A percentile compares a stretch with the other conserved stretches of the same genome.
phyloP scores from a whole-genome alignment of 2,888 invertebrate genomes.

The Coecobrya sp. region DNA sequence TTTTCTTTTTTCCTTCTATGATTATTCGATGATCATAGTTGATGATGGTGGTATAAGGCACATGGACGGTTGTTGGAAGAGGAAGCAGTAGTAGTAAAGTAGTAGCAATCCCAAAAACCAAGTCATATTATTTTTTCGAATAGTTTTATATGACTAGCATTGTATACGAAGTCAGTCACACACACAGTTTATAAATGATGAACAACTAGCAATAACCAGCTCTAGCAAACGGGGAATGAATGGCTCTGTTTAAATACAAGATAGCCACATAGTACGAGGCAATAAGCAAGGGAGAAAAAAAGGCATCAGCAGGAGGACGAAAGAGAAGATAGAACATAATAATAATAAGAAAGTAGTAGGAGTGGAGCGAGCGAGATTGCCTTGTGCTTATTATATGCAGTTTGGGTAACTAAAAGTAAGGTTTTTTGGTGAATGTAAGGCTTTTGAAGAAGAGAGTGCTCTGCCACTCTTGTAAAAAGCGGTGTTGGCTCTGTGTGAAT shows the following conservation, averaged over 20 bases:
- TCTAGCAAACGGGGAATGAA: background rate
- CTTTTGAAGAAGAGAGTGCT: no score
- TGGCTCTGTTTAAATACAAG: background rate
- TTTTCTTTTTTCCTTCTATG: background rate
- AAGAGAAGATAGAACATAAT: background rate
- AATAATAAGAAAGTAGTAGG: slow-evolving; percentile 28
- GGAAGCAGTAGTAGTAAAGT: no score
- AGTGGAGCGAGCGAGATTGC: slow-evolving; percentile 31
- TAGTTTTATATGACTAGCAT: background rate
- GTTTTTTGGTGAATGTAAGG: background rate
- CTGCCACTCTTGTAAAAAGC: no score
- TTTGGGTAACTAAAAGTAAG: slow-evolving; percentile 1
- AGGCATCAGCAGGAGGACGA: background rate
- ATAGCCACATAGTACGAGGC: background rate
- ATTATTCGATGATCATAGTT: background rate
- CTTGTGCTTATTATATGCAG: slow-evolving; percentile 31
- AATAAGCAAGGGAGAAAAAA: background rate
- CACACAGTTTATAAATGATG: background rate
- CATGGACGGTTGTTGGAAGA: background rate
- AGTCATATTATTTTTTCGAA: background rate
- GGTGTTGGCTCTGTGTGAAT: no score
- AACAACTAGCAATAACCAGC: background rate
- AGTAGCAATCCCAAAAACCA: background rate
- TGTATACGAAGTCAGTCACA: background rate
- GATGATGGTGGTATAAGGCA: background rate